Conservation (phyloP, 2,888 invertebrate species). For the Formica aserva region DNA sequence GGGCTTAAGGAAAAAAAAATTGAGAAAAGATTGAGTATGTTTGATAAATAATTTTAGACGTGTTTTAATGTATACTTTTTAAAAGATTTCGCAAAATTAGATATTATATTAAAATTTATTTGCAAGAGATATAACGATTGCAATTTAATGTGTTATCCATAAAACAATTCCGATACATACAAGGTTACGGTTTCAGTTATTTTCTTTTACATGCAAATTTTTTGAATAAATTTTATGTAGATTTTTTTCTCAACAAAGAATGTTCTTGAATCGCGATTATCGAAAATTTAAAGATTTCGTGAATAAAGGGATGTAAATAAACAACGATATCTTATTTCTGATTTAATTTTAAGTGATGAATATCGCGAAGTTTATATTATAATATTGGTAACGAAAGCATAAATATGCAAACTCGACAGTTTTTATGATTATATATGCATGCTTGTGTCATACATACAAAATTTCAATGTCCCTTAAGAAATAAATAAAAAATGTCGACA, state of each 20-base stretch:
- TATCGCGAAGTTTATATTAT: not conserved
- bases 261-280: not conserved
- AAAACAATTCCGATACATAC: not conserved
- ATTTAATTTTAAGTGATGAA: not conserved
- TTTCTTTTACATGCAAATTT: not conserved
- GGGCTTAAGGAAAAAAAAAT: not conserved
- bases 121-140: not conserved
- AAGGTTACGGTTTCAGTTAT: not conserved
- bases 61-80: not conserved
- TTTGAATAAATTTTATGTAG: not conserved
- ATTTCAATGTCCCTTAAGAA: not conserved
- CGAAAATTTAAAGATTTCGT: not conserved
- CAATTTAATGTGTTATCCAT: not conserved
- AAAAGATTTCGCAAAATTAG: not conserved
- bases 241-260: not conserved
- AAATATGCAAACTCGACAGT: not conserved
- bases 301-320: not conserved
- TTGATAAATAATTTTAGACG: not conserved
- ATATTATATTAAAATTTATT: not conserved
- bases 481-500: not conserved
- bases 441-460: too few species aligned
- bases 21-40: not conserved
- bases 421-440: not conserved
- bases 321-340: not conserved
- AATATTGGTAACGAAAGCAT: too few species aligned